phyloP scores from a whole-genome alignment of 2,888 invertebrate species.

The Pheosia gnoma region DNA sequence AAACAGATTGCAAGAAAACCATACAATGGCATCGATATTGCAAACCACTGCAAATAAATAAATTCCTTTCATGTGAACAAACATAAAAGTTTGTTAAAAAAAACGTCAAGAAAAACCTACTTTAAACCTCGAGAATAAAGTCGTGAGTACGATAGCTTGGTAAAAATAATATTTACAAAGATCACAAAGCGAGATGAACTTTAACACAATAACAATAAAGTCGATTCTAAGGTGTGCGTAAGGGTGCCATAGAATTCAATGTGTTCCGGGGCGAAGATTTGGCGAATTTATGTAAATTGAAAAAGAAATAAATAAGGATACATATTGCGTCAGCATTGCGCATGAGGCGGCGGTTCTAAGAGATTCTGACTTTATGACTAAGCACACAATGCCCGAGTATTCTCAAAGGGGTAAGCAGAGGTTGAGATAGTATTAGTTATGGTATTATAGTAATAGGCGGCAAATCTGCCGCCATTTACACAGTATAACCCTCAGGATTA shows the following conservation, averaged over 20 bases:
- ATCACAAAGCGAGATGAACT: conserved; percentile 8
- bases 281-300: conserved; percentile 29
- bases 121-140: neutral
- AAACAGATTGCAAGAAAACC: neutral
- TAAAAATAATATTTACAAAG: neutral
- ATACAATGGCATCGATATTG: neutral
- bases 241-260: too few relatives aligned
- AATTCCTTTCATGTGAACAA: neutral
- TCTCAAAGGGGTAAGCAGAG: too few relatives aligned
- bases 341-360: neutral
- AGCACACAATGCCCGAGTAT: too few relatives aligned
- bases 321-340: conserved; percentile 19
- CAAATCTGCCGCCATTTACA: too few relatives aligned
- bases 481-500: too few relatives aligned
- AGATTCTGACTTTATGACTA: neutral
- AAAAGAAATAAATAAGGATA: conserved; percentile 14
- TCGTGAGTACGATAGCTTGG: neutral
- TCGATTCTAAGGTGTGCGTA: conserved; percentile 4
- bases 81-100: neutral
- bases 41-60: conserved; percentile 3
- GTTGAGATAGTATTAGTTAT: too few relatives aligned
- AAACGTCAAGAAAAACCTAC: neutral
- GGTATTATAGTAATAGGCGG: too few relatives aligned
- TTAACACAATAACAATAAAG: accelerated
- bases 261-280: conserved; percentile 17